Base-by-base conservation (phyloP, 2,888 invertebrate species). In the Microchrysa polita region DNA sequence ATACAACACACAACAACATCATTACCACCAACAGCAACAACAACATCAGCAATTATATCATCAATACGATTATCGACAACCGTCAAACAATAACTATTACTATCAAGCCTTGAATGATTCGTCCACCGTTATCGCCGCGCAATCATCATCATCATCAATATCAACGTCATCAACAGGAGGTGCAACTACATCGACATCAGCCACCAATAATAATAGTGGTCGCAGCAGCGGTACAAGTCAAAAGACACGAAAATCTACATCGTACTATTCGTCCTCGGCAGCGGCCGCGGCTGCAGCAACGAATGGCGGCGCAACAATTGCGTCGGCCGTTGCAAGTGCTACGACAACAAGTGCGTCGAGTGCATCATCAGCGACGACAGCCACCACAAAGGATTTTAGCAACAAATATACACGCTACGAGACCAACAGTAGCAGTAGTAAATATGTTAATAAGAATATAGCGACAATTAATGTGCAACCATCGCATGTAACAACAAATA, bases 1-100 rank as follows among this genome's bases (percentile, higher is more conserved):
- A 34, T 34, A 34, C 7, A n/a, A n/a, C n/a, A 2, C 75, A 63
- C 81, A 83, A 40, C 72, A 52, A 60, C 76, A 74, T 59, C 76
- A 65, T 74, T 63, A 27, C 73, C 73, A 73, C 55, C 73, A 76
- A 23, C 52, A 34, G 61, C 72, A 74, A 48, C 52, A 44, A 22
- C 63, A 59, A 59, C 53, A 53, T 22, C 40, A 63, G 22, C 67
- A 61, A 12, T 42, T 40, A 42, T 16, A 61, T 61, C 16, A 72
- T 52, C 44, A 73, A 23, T 59, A 20, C 40, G 16, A 52, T 18
- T 57, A 74, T 73, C 75, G 44, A 72, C 72, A 73, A 72, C 75
- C 73, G 53, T 75, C 71, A 73, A 61, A 48, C 14, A 14, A 57
- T 14, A 42, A 42, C 20, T 22, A 16, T 16, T 61, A 61, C 42